Evolutionary conservation across 2,113 vertebrate species (phyloP).

Genomic region (Sylvietta virens): DNA sequence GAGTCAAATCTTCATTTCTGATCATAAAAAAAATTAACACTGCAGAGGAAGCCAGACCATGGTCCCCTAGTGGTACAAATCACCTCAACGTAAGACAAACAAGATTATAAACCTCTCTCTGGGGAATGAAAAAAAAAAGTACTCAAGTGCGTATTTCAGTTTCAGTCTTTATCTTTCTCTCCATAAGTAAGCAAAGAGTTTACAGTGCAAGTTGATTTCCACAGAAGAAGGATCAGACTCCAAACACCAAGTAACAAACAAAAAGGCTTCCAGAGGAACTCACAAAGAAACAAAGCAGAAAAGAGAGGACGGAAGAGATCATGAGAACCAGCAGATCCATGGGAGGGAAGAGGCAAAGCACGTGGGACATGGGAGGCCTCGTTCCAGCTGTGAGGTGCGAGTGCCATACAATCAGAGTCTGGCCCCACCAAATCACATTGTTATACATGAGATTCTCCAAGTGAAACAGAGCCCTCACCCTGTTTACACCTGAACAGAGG

Average conservation of each 20-base stretch:
- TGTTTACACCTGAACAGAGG: not conserved
- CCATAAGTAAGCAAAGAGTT: constrained; percentile 66
- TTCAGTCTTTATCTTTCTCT: constrained; percentile 65
- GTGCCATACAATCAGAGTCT: not conserved
- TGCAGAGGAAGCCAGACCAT: not conserved
- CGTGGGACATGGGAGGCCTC: not conserved
- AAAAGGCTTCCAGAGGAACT: constrained; percentile 43
- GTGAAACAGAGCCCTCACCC: not conserved
- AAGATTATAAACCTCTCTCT: not conserved
- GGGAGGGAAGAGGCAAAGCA: constrained; percentile 23
- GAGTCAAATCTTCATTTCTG: not conserved
- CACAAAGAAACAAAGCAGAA: constrained; percentile 53
- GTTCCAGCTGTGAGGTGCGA: not conserved
- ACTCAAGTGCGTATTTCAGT: constrained; percentile 33
- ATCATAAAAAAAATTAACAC: not conserved
- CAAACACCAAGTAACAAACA: constrained; percentile 59
- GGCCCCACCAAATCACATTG: constrained; percentile 20
- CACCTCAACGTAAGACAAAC: not conserved
- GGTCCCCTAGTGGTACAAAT: not conserved
- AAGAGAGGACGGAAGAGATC: not conserved
- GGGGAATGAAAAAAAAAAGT: not conserved
- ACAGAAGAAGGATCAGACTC: constrained; percentile 59
- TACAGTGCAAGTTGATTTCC: constrained; percentile 71
- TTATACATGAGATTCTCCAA: not conserved
- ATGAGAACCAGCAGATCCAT: constrained; percentile 31